Percentiles rank a stretch among this genome's conserved stretches.
Evolutionary conservation across 2,888 invertebrate species (phyloP).

Genomic region (Cenopis cana): DNA sequence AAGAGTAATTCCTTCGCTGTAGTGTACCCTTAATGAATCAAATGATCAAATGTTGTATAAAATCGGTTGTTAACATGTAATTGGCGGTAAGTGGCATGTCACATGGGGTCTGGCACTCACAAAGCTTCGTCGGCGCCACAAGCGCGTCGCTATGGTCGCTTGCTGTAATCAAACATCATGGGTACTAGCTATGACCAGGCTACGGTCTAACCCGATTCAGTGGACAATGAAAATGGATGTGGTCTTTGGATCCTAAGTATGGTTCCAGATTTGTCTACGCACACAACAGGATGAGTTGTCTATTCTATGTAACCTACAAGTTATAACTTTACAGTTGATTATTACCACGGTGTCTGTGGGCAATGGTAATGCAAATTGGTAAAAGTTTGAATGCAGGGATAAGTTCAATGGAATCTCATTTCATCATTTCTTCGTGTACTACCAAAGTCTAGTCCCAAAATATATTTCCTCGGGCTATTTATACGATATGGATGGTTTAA

Average conservation of each 20-base stretch:
- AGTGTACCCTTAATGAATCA: background rate
- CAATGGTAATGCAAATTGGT: no score
- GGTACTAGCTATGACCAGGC: conserved; percentile 24
- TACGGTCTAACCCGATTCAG: background rate
- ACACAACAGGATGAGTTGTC: no score
- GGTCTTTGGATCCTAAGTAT: background rate
- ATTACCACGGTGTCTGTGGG: background rate
- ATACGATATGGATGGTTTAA: background rate
- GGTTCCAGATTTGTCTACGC: background rate
- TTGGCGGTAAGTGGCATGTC: conserved; percentile 36
- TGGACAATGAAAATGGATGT: background rate
- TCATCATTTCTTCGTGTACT: no score
- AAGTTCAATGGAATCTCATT: background rate
- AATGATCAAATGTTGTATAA: conserved; percentile 4
- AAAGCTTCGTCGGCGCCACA: conserved; percentile 36
- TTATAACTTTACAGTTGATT: conserved; percentile 3
- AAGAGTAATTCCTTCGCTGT: background rate
- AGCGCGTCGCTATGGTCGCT: conserved; percentile 41
- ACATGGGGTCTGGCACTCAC: conserved; percentile 40
- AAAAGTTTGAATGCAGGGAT: background rate
- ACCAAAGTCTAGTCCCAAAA: no score
- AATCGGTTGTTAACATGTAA: conserved; percentile 26
- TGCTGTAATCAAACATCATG: conserved; percentile 41
- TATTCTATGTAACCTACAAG: no score
- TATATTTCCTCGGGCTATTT: no score